Percentiles rank a stretch among this genome's conserved stretches.
These are phyloP conservation scores for Nomada fabriciana DNA, from an alignment of 2,888 invertebrate species.

Conservation along the genomic window DNA sequence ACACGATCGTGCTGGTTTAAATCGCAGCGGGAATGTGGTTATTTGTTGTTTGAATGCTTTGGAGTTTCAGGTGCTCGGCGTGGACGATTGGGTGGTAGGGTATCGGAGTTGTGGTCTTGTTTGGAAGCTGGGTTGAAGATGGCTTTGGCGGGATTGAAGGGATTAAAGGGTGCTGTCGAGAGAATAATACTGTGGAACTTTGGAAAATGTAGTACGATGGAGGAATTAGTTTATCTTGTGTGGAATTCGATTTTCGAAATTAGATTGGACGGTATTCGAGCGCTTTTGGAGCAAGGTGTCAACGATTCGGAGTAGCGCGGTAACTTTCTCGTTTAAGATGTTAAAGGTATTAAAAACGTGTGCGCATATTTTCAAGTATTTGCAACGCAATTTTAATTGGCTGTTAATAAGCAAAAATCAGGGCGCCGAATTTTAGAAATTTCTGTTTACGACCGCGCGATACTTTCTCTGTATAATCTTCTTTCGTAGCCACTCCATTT, in stretches of 20 bases:
- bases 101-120: neutral
- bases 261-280: neutral
- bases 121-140: neutral
- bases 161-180: too few species aligned
- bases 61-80: neutral
- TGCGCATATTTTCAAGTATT: neutral
- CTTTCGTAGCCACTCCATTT: neutral
- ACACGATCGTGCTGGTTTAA: constrained; percentile 35
- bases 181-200: too few species aligned
- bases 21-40: constrained; percentile 15
- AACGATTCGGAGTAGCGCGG: too few species aligned
- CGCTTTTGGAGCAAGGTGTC: neutral
- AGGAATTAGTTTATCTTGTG: too few species aligned
- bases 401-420: neutral
- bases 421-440: neutral
- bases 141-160: neutral
- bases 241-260: neutral
- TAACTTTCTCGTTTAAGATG: too few species aligned
- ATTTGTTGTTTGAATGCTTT: neutral
- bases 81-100: neutral
- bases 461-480: constrained; percentile 4
- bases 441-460: neutral
- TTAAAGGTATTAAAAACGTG: too few species aligned
- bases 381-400: neutral
- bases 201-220: too few species aligned